Base-by-base conservation (phyloP, 2,113 vertebrate genomes). In the Meriones unguiculatus region DNA sequence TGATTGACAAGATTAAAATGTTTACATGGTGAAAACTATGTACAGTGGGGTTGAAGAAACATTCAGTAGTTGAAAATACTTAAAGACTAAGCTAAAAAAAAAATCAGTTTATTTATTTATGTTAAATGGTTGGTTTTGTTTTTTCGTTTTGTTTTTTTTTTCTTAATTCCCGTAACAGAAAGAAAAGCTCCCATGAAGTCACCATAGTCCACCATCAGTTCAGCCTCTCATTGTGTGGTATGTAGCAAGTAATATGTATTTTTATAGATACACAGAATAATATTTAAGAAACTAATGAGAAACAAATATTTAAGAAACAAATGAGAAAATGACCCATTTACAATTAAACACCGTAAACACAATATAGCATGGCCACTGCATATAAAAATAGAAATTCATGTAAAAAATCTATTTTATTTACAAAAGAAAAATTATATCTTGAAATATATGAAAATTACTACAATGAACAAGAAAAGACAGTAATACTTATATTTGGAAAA, bases 301-400 rank as follows among this genome's bases (percentile, higher is more conserved):
- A 93, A 84, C 25, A 98, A 95, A 82, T 89, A 46, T 46, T 46
- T 46, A 46, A 82, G 86, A 62, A 93, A 84, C 20, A 98, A 95
- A 82, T 89, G 30, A 96, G 85, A 93, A 97, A 75, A 78, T 87
- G 82, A 94, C 6, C 20, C 15, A 18, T 80, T 86, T 78, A 94
- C 0, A 90, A 46, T 78, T 90, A 87, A 95, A 96, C 62, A 73
- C 4, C 35, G 32, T 81, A 75, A 88, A 89, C 1, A 75, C 17
- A 13, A 75, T 2, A 10, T 2, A 75, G 32, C 13, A 77, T 72
- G n/a, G 20, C 7, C 20, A 70, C 15, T 62, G 82, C 57, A 93
- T 67, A 82, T 70, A 97, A 91, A 88, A 70, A 89, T 13, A 3
- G 20, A 82, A 87, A 94, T 65, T 95, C 14, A 46, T 25, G 64